Evolutionary conservation across 2,888 invertebrate species (phyloP), one percentile per base, ranked within the genome.

Genomic region (Drosophila borealis): DNA sequence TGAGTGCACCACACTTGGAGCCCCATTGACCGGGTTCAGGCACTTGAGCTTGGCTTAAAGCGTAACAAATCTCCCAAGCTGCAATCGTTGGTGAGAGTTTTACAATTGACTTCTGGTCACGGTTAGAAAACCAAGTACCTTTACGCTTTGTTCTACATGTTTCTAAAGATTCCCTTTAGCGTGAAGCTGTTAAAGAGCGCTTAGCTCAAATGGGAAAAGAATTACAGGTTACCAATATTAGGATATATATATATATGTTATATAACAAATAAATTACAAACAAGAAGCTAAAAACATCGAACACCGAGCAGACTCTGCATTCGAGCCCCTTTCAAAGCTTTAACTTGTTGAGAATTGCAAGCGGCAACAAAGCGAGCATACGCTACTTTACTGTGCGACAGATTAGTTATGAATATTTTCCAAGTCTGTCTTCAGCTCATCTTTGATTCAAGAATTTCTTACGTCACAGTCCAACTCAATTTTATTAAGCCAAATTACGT

Each of bases 21-120:
- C 36, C 60, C 55, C 65, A 59, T 67, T 68, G 59, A 62, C 64
- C 64, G 49, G 21, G 49, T 44, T 55, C 54, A 37, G 36, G 56
- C 70, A 76, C 70, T 78, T 46, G 51, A 74, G 69, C 49, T 55
- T 37, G 17, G 45, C 44, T 60, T 53, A 34, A 63, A 62, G 79
- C 79, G 57, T 70, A 59, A 75, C 79, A 59, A 76, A 76, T 76
- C 61, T 61, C 8, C 21, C 55, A 19, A 53, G 37, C 42, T 78
- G 70, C 79, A 69, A 69, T 75, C 60, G 59, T 46, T 74, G 74
- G 75, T 50, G 70, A 76, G 74, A 77, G 79, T 64, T 78, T 50
- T 21, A 61, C 63, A 78, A 78, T 59, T 64, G 75, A 64, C 59
- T 75, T 63, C 42, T 68, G 61, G 36, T 11, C 67, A 50, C 45